Base-by-base conservation (phyloP, 2,113 vertebrate genomes). In the Pelusios castaneus region DNA sequence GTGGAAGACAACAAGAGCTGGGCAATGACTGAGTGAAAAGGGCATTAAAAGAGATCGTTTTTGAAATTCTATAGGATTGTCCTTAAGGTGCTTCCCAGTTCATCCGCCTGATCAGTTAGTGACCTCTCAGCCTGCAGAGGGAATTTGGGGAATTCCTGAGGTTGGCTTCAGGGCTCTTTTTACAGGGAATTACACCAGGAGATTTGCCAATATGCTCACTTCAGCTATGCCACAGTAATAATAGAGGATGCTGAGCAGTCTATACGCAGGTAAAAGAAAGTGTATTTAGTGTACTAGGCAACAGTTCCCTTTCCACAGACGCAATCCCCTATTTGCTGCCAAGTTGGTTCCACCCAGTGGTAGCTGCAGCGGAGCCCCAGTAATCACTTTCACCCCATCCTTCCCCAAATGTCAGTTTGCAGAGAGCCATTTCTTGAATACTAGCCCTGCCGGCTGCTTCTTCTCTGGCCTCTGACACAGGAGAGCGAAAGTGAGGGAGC, bases 1-100 rank as follows among this genome's bases (percentile, higher is more conserved):
- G 95, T 89, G 97, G 97, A 91, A 63, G 89, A 97, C 97, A 98
- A 95, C 97, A 95, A 87, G 0, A 43, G 87, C 75, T 58, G 89
- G 93, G 85, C 85, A 89, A 89, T 87, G 51, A 0, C 93, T 63
- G 51, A 79, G 93, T 87, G 84, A 94, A 87, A 75, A 92, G 95
- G 86, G 93, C 75, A 56, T 79, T 92, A 89, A 49, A 95, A 85
- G 89, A 80, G 89, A 86, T 82, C 93, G 87, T 96, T 96, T 91
- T 93, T 96, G 95, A 97, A 96, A 96, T 89, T 58, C 94, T 94
- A 80, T 17, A 55, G 67, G 89, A 90, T 78, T 77, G 90, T 91
- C 97, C 93, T 93, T 58, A 80, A 90, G 93, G 93, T 80, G 87
- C 76, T 98, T 97, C 89, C 89, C 82, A 34, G 87, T 84, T 85